Evolutionary conservation across 2,113 vertebrate species (phyloP).

Genomic region (Oreochromis tanganicae): DNA sequence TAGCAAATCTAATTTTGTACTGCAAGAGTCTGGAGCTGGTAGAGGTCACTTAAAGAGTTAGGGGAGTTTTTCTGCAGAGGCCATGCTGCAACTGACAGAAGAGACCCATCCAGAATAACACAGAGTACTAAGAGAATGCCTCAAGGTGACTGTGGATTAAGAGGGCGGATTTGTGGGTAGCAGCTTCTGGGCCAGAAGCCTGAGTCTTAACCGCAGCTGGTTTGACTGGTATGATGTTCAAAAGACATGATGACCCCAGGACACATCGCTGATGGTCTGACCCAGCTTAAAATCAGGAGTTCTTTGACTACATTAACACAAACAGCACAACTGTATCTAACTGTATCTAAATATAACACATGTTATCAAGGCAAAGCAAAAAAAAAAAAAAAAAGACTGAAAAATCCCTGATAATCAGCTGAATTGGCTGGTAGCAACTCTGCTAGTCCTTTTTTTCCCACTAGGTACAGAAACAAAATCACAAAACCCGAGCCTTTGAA

Average conservation of each 20-base stretch:
- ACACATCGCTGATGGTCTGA: neutral
- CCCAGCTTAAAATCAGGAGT: neutral
- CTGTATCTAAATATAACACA: neutral
- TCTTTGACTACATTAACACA: neutral
- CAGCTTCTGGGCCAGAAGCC: neutral
- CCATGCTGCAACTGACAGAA: neutral
- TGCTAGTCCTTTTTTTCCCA: neutral
- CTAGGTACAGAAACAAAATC: neutral
- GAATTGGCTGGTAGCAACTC: neutral
- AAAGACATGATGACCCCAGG: neutral
- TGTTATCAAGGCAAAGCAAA: neutral
- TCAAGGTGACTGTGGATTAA: neutral
- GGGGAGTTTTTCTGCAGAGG: neutral
- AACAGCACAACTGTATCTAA: neutral
- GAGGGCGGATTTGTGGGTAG: neutral
- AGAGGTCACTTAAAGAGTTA: neutral
- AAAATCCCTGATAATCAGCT: neutral
- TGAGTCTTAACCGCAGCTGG: neutral
- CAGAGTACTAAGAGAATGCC: neutral
- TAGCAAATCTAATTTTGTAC: neutral
- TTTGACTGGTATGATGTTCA: neutral
- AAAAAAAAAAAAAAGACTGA: neutral
- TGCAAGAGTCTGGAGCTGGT: neutral
- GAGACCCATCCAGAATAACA: neutral
- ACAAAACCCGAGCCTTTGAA: neutral